Base-by-base conservation (phyloP, 2,888 invertebrate species). In the Pimpla rufipes region DNA sequence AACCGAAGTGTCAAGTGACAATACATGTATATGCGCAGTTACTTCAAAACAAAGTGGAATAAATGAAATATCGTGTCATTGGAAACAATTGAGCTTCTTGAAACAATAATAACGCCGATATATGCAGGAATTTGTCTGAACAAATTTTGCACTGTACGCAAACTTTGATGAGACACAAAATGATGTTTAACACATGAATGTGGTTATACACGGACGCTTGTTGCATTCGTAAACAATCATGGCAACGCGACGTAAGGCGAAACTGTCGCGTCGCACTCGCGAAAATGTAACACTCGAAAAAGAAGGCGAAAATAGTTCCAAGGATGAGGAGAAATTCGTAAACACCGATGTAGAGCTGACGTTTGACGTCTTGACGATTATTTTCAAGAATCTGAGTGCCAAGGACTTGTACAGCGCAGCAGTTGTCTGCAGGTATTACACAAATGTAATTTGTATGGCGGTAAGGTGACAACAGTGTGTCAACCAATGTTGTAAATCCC, bases 331-430 rank as follows among this genome's bases (percentile, higher is more conserved):
- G 10, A 11, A 52, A 68, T 42, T 7, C 29, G 13, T 55, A 13
- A 57, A 81, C n/a, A 23, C 57, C n/a, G 35, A 40, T 21, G 50
- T 78, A 11, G 57, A 68, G 23, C 85, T 93, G 83, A 89, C 90
- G 59, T 93, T 92, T 40, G 93, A 93, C 47, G 89, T 92, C 55
- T 83, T 92, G 40, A 86, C 90, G 68, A 88, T 91, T 59, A 88
- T 93, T 50, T 92, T 93, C 74, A 87, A 90, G 62, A 87, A 90
- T 86, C 85, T 92, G 42, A 87, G 88, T 68, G 88, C 87, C 13
- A 88, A 77, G 13, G 91, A 93, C 62, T 81, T 93, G 37, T 57
- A 79, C 16, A 88, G 47, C 3, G 90, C 89, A 4, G 88, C 90
- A 1, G 82, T 77, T 71, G 90, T 91, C 67, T 93, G 91, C 89